phyloP scores from a whole-genome alignment of 2,888 invertebrate species.

The Ypsolopha scabrella region DNA sequence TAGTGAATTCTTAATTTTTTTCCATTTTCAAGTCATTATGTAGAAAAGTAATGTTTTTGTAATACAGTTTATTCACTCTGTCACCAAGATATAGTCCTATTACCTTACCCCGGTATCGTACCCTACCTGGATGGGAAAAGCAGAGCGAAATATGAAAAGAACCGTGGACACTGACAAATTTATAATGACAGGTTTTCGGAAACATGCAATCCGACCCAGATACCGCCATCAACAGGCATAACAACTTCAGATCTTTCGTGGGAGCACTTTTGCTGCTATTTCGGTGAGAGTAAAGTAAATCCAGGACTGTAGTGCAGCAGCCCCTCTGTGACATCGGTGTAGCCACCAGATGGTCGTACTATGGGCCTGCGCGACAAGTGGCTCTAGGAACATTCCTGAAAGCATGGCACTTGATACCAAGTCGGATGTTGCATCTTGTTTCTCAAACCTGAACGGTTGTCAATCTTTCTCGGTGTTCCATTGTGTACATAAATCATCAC shows the following conservation, averaged over 20 bases:
- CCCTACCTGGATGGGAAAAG: no score
- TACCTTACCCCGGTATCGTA: no score
- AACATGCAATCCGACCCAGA: slow-evolving; percentile 90
- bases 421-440: slow-evolving; percentile 25
- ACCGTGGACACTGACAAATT: slow-evolving; percentile 30
- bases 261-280: slow-evolving; percentile 92
- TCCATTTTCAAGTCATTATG: no score
- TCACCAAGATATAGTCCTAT: no score
- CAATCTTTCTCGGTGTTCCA: slow-evolving; percentile 17
- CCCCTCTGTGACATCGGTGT: slow-evolving; percentile 18
- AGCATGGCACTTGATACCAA: slow-evolving; percentile 23
- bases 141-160: background rate
- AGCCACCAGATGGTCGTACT: slow-evolving; percentile 13
- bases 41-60: no score
- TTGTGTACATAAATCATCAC: slow-evolving; percentile 25
- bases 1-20: no score
- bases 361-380: slow-evolving; percentile 8
- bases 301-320: slow-evolving; percentile 24
- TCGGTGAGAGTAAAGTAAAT: slow-evolving; percentile 76
- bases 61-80: no score
- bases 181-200: slow-evolving; percentile 86
- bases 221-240: slow-evolving; percentile 91
- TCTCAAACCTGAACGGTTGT: slow-evolving; percentile 14
- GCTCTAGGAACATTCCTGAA: slow-evolving; percentile 10
- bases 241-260: slow-evolving; percentile 95